Percentiles rank a stretch among this genome's conserved stretches.
These are phyloP conservation scores for Hybognathus amarus DNA, from an alignment of 2,797 vertebrate species.

Conservation along the genomic window DNA sequence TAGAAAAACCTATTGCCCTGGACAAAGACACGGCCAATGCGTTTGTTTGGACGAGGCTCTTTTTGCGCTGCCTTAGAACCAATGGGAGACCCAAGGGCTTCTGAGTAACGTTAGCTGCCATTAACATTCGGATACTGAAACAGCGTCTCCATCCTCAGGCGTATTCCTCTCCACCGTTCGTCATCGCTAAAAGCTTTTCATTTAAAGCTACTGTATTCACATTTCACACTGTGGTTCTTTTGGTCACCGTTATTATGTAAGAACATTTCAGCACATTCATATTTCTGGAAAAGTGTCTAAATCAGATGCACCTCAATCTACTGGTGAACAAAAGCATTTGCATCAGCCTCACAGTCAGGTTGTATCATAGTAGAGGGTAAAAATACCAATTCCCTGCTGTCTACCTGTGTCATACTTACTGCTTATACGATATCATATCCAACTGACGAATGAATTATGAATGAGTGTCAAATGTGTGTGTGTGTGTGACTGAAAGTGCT, in stretches of 20 bases:
- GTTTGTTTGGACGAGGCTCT: background rate
- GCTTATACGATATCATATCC: constrained; percentile 14
- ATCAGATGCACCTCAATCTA: background rate
- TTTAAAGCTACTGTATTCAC: background rate
- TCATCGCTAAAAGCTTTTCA: constrained; percentile 18
- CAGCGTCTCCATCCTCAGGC: background rate
- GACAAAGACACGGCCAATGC: background rate
- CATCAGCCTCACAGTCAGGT: constrained; percentile 1
- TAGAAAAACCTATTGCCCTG: background rate
- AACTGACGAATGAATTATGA: constrained; percentile 43
- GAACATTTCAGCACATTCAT: background rate
- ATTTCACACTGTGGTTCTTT: background rate
- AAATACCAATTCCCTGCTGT: constrained; percentile 23
- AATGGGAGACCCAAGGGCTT: background rate
- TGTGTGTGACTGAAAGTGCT: constrained; percentile 25
- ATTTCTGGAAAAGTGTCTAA: background rate
- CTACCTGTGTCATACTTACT: constrained; percentile 7
- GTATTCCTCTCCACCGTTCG: background rate
- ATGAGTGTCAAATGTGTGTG: constrained; percentile 37
- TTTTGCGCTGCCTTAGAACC: background rate
- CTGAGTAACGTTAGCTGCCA: background rate
- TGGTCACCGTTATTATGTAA: background rate
- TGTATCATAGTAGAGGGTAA: constrained; percentile 4
- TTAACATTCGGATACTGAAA: constrained; percentile 7
- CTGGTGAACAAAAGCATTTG: constrained; percentile 7